phyloP scores from a whole-genome alignment of 1,140 invertebrate genomes.

The Triops longicaudatus region DNA sequence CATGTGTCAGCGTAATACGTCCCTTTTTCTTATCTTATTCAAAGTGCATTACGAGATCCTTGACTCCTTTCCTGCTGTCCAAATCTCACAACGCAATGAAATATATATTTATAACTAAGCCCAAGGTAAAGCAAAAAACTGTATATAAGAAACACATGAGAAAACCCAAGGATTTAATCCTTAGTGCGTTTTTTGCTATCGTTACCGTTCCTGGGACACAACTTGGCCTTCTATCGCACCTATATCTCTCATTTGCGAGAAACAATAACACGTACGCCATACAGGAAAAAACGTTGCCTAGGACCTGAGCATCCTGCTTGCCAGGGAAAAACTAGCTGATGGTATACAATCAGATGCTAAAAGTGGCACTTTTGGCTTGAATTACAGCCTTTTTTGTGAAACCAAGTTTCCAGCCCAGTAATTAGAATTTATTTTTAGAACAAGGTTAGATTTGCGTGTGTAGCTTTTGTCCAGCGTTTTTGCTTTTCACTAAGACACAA shows the following conservation, averaged over 20 bases:
- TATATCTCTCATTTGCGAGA: neutral
- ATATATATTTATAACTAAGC: neutral
- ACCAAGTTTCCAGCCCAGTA: neutral
- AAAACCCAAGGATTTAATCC: neutral
- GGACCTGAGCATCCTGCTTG: no score
- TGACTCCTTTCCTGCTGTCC: neutral
- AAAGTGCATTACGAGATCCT: neutral
- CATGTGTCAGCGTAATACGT: neutral
- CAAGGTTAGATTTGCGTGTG: neutral
- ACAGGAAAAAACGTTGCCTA: neutral
- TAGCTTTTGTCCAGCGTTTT: neutral
- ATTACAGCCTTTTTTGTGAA: no score
- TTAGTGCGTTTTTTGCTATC: neutral
- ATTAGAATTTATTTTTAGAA: conserved; percentile 1
- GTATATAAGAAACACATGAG: neutral
- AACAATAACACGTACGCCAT: neutral
- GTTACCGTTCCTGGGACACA: neutral
- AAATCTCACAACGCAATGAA: neutral
- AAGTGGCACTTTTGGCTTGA: neutral
- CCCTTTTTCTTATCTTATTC: neutral
- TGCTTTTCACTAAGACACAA: neutral
- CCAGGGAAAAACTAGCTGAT: neutral
- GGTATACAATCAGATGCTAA: neutral
- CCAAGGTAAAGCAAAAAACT: neutral
- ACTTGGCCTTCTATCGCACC: neutral